A percentile compares a stretch with the other conserved stretches of the same genome.
These are phyloP conservation scores for Pachypanchax playfairii DNA, from an alignment of 2,113 vertebrate genomes.

Conservation along the genomic window DNA sequence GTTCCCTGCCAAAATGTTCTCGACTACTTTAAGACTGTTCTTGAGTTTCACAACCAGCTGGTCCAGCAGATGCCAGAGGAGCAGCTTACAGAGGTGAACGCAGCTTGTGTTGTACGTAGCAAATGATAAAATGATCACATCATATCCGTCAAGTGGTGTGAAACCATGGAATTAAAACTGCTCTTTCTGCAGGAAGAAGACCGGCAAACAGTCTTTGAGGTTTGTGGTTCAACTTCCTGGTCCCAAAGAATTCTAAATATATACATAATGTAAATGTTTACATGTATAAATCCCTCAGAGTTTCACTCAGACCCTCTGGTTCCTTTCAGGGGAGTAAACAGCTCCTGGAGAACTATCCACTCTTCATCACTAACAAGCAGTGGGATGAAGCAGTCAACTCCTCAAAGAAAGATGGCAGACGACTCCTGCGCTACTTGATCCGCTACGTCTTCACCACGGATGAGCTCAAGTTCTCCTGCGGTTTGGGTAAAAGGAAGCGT, in stretches of 20 bases:
- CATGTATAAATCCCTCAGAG: neutral
- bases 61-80: slow-evolving; percentile 86
- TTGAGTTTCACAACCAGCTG: slow-evolving; percentile 95
- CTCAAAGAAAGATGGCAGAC: slow-evolving; percentile 96
- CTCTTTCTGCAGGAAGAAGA: slow-evolving; percentile 72
- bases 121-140: neutral
- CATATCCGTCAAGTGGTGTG: neutral
- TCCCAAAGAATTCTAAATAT: neutral
- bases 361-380: slow-evolving; percentile 98
- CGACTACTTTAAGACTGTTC: slow-evolving; percentile 94
- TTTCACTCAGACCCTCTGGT: neutral
- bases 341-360: slow-evolving; percentile 98
- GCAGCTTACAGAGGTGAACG: slow-evolving; percentile 89
- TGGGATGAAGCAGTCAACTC: slow-evolving; percentile 99
- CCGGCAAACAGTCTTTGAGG: slow-evolving; percentile 73
- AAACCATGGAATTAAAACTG: slow-evolving; percentile 24
- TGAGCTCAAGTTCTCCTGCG: slow-evolving; percentile 99
- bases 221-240: slow-evolving; percentile 43
- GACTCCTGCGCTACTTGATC: slow-evolving; percentile 97
- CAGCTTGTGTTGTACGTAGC: neutral
- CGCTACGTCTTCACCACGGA: slow-evolving; percentile 99
- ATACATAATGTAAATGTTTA: no score
- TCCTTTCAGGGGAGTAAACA: slow-evolving; percentile 93
- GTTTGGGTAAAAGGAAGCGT: slow-evolving; percentile 98
- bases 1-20: slow-evolving; percentile 96